A percentile compares a stretch with the other conserved stretches of the same genome.
These are phyloP conservation scores for Syndactyla subalaris DNA, from an alignment of 2,797 vertebrate species.

Conservation along the genomic window DNA sequence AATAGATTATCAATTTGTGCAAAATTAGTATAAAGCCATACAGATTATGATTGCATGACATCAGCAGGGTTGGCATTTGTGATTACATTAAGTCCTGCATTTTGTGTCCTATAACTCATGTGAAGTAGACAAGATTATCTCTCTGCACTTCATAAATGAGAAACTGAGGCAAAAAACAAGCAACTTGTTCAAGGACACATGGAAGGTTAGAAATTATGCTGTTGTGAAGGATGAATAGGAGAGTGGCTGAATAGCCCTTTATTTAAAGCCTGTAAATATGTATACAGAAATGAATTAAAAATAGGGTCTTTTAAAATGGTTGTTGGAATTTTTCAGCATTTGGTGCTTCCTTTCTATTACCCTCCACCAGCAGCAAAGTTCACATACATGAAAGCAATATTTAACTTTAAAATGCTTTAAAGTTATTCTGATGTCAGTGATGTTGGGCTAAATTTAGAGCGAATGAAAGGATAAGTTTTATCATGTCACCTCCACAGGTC, in stretches of 20 bases:
- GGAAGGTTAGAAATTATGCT: background rate
- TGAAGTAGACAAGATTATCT: background rate
- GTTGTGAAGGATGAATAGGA: background rate
- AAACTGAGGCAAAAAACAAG: slow-evolving; percentile 29
- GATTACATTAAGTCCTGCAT: background rate
- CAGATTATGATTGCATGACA: background rate
- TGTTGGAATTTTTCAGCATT: background rate
- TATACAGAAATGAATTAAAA: background rate
- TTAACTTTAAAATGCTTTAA: background rate
- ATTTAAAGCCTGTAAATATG: background rate
- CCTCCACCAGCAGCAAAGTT: background rate
- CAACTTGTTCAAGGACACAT: background rate
- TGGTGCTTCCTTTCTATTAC: background rate
- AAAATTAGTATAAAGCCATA: background rate
- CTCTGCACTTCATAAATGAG: background rate
- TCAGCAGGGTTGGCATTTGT: background rate
- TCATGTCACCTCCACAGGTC: background rate
- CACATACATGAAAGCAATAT: background rate
- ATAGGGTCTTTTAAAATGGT: background rate
- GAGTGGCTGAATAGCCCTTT: background rate
- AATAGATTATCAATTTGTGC: background rate
- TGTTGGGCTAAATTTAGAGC: background rate
- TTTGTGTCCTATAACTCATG: background rate
- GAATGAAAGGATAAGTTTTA: background rate
- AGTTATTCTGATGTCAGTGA: background rate